Conservation (phyloP, 2,797 vertebrate species). For the Melanotaenia boesemani region DNA sequence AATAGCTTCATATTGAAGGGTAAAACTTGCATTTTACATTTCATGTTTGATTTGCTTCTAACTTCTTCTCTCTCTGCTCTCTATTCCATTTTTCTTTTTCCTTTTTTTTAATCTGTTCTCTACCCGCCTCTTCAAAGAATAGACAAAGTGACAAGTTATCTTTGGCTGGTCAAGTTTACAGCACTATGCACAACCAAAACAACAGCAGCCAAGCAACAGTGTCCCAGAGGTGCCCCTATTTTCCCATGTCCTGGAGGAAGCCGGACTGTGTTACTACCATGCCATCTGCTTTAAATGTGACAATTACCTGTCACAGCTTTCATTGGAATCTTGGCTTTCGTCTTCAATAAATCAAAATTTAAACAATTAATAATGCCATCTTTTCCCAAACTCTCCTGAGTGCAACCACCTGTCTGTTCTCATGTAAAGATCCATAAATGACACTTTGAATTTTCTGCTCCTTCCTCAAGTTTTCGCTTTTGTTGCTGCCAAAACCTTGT, state of each 20-base stretch:
- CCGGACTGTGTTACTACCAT: conserved; percentile 31
- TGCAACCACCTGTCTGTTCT: neutral
- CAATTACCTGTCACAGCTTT: conserved; percentile 56
- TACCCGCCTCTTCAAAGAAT: conserved; percentile 6
- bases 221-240: conserved; percentile 34
- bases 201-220: conserved; percentile 51
- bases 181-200: conserved; percentile 43
- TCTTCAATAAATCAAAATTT: conserved; percentile 36
- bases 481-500: conserved; percentile 44
- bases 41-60: conserved; percentile 7
- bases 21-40: conserved; percentile 10
- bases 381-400: conserved; percentile 24
- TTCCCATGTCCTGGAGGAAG: conserved; percentile 34
- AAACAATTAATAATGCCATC: conserved; percentile 27
- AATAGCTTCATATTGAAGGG: conserved; percentile 4
- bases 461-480: conserved; percentile 47
- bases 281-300: conserved; percentile 59
- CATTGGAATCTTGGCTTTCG: conserved; percentile 24
- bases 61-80: neutral
- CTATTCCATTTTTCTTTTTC: neutral
- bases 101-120: neutral
- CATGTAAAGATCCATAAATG: conserved; percentile 30
- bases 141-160: conserved; percentile 19
- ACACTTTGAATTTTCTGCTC: conserved; percentile 35
- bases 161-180: conserved; percentile 30